Evolutionary conservation across 53 echinoderm and acorn worm genomes (phyloP), one percentile per base, ranked within the genome.

Genomic region (Henricia sp.): DNA sequence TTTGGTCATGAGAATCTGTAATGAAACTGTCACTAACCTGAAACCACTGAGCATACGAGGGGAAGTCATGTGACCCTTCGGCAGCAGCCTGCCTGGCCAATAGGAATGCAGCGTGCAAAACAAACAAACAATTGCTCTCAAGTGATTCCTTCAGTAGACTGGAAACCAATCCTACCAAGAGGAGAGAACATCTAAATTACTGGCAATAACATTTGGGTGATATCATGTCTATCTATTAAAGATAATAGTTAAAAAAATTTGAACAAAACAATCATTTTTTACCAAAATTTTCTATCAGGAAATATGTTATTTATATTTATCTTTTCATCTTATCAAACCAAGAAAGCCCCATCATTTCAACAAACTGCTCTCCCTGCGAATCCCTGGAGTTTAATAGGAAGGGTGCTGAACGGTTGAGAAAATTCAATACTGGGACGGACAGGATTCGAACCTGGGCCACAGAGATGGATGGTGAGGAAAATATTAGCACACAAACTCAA

Each of bases 71-170:
- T 71, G 92, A 82, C 67, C 90, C 92, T 58, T 92, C 94, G 67
- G 83, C 82, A 58, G 97, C 82, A 77, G 97, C 97, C 46, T 96
- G 97, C 78, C 97, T 94, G 75, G 90, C 97, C 90, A 96, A 82
- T 80, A 96, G 87, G 73, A 96, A 92, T 28, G 94, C 97, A 70
- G 88, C 67, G 9, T 91, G 83, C 11, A 96, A 66, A 28, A 73
- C 43, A 19, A 83, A 86, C 64, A 86, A 85, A 50, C 86, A 84
- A 65, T 41, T 67, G 50, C 82, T 74, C 68, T 96, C 90, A 41
- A 96, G 59, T 3, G 93, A 92, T 63, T 89, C 88, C 32, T 74
- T 44, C 11, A 93, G 66, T 53, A 96, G 70, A 25, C 58, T 70
- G 14, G 84, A 17, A 33, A 96, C 85, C 68, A 91, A 83, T 16